Base-by-base conservation (phyloP, 2,797 vertebrate species). In the Diplodus puntazzo region DNA sequence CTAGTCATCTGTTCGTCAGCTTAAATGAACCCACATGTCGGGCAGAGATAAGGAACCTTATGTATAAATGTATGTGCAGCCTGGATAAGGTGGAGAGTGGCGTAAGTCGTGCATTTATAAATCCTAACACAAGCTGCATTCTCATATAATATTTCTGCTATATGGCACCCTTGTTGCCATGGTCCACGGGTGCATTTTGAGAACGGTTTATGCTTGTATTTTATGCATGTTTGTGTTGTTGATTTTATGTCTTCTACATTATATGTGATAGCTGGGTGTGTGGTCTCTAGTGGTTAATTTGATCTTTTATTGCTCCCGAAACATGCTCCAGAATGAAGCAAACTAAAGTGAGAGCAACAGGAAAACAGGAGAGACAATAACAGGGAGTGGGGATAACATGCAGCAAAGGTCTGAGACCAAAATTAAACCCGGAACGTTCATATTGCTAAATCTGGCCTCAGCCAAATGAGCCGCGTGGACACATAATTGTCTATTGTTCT, bases 1-100 rank as follows among this genome's bases (percentile, higher is more conserved):
- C 27, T 49, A 57, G 60, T 77, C 57, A 66, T 73, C 52, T 76
- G 75, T 83, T 82, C 27, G 18, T 79, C 68, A 76, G 65, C 52
- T 70, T 69, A 70, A 79, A 83, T 69, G 61, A 49, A 52, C 53
- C 61, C 43, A 49, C 61, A n/a, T 81, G 75, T 79, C 84, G 71
- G 52, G 77, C 39, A 58, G 11, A 23, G 25, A 87, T 73, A 75
- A 80, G 63, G 30, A 60, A 50, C 68, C 65, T 66, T 79, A 80
- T 72, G 66, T 72, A 65, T 63, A 50, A 78, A 75, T 79, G 77
- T 65, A 88, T 75, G 65, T 23, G 63, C 55, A 61, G 75, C 43
- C 64, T 3, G n/a, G 70, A 73, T 78, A 57, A 42, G 52, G 54
- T 48, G 27, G 23, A 49, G 30, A 71, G 63, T 16, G 49, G 60